phyloP scores from a whole-genome alignment of 2,888 invertebrate species.

The Rapana venosa region DNA sequence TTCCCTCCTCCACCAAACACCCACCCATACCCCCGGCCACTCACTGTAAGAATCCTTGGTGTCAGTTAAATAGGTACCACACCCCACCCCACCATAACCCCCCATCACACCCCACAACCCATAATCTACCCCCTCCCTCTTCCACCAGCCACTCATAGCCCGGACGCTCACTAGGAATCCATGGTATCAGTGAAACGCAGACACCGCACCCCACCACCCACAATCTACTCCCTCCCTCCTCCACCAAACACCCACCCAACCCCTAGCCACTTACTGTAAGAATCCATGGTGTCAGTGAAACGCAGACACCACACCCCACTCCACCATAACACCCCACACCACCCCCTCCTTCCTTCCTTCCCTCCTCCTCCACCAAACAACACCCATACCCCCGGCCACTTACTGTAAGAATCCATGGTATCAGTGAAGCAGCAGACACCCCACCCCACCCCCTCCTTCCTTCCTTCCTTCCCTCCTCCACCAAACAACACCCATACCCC shows the following conservation, averaged over 20 bases:
- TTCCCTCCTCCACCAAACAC: not conserved
- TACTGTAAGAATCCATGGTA: no score
- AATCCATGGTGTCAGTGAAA: conserved; percentile 67
- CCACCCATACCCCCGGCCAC: conserved; percentile 38
- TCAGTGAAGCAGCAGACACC: no score
- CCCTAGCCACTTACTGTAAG: conserved; percentile 63
- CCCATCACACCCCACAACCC: not conserved
- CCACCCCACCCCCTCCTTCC: not conserved
- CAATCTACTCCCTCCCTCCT: no score
- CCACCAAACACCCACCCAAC: not conserved
- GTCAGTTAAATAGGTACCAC: conserved; percentile 36
- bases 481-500: not conserved
- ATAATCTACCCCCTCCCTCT: not conserved
- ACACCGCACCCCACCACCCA: conserved; percentile 9
- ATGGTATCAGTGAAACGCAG: conserved; percentile 62
- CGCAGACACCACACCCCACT: conserved; percentile 18
- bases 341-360: not conserved
- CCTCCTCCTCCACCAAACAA: not conserved
- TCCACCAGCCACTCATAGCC: not conserved
- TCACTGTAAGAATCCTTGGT: conserved; percentile 71
- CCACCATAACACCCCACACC: conserved; percentile 1
- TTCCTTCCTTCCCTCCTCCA: not conserved
- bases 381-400: not conserved
- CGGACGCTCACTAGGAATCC: no score
- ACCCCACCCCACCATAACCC: not conserved